Evolutionary conservation across 2,888 invertebrate species (phyloP).

Genomic region (Portevinia maculata): DNA sequence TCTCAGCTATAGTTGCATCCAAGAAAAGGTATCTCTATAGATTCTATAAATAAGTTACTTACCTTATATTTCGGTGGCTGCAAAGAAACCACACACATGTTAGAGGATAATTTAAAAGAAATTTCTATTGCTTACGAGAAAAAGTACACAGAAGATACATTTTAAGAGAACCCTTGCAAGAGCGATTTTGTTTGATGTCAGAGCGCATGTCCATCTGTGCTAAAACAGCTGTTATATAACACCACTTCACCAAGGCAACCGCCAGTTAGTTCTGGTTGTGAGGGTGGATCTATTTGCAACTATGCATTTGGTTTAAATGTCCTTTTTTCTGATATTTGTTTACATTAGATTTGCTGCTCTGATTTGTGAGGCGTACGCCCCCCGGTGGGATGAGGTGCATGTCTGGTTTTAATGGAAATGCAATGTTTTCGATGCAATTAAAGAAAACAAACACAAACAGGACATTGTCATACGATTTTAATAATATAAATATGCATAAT

Average conservation of each 20-base stretch:
- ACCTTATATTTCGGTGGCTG: background rate
- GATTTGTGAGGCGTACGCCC: conserved; percentile 2
- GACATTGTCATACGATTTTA: background rate
- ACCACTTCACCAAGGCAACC: conserved; percentile 36
- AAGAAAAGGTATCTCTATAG: conserved; percentile 8
- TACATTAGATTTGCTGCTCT: conserved; percentile 8
- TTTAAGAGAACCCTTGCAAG: conserved; percentile 8
- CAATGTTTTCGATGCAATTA: background rate
- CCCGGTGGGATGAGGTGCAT: conserved; percentile 11
- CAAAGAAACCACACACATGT: conserved; percentile 17
- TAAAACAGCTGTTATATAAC: conserved; percentile 72
- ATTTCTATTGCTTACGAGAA: conserved; percentile 6
- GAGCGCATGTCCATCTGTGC: conserved; percentile 16
- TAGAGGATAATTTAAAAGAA: conserved; percentile 16
- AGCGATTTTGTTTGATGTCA: background rate
- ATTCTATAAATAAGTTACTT: conserved; percentile 50
- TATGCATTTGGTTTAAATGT: background rate
- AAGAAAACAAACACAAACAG: conserved; percentile 14
- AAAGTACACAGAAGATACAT: background rate
- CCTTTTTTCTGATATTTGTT: conserved; percentile 26
- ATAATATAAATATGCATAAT: conserved; percentile 5
- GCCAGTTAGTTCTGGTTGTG: conserved; percentile 36
- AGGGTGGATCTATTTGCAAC: background rate
- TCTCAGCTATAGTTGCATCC: conserved; percentile 18
- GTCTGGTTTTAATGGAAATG: background rate